Percentiles rank a stretch among this genome's conserved stretches.
Conservation (phyloP, 2,113 vertebrate genomes). For the Paramormyrops kingsleyae region DNA sequence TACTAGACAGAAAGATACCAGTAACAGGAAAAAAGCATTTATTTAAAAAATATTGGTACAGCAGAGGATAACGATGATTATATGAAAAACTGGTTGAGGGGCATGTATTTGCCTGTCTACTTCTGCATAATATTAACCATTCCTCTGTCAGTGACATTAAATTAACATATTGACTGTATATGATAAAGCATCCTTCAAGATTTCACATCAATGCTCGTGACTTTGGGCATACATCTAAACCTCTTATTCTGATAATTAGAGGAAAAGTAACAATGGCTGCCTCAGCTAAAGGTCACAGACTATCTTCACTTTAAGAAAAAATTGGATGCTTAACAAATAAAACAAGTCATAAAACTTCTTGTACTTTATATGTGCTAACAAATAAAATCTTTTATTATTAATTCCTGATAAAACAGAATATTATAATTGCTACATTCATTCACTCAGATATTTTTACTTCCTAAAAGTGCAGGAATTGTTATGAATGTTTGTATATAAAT, state of each 20-base stretch:
- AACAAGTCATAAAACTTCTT: neutral
- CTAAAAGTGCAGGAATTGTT: neutral
- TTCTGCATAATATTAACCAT: neutral
- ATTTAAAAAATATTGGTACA: neutral
- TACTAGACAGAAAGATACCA: neutral
- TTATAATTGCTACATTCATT: neutral
- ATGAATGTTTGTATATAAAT: neutral
- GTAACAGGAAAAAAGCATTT: neutral
- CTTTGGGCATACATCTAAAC: neutral
- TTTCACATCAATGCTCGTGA: neutral
- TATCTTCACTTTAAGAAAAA: neutral
- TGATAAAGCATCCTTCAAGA: neutral
- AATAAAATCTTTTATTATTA: neutral
- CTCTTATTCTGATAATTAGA: neutral
- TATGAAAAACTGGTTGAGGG: neutral
- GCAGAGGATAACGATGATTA: neutral
- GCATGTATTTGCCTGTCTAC: neutral
- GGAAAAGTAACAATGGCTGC: neutral
- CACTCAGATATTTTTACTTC: neutral
- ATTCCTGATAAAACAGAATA: neutral
- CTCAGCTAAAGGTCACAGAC: neutral
- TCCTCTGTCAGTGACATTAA: neutral
- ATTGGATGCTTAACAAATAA: neutral
- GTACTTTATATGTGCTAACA: neutral
- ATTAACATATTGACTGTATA: neutral